These are phyloP conservation scores for Acrobeloides nanus DNA, from an alignment of 2,888 invertebrate species.

Conservation along the genomic window DNA sequence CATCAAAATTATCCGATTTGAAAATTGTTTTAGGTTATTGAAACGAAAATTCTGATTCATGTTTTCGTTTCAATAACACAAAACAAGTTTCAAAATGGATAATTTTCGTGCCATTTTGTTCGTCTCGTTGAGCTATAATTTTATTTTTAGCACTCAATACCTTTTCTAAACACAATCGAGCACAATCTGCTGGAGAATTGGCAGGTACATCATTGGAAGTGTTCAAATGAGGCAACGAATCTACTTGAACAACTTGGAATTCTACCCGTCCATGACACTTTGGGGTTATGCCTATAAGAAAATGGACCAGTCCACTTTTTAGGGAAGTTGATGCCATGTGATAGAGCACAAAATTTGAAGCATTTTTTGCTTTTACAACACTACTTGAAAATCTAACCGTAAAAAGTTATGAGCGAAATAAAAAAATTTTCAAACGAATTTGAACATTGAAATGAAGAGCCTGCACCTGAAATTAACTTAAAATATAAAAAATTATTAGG, in stretches of 20 bases:
- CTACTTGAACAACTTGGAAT: slow-evolving; percentile 46
- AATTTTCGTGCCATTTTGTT: too few species aligned
- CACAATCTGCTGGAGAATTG: slow-evolving; percentile 49
- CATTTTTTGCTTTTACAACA: too few species aligned
- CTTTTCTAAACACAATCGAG: slow-evolving; percentile 46
- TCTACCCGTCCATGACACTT: slow-evolving; percentile 43
- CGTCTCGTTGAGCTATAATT: too few species aligned
- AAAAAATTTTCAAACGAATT: too few species aligned
- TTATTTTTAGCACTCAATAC: slow-evolving; percentile 16
- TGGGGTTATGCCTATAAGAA: slow-evolving; percentile 22
- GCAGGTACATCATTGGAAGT: slow-evolving; percentile 52
- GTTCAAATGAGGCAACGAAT: slow-evolving; percentile 40
- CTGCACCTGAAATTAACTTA: neutral
- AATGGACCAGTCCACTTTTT: slow-evolving; percentile 4
- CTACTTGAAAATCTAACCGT: too few species aligned
- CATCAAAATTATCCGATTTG: neutral
- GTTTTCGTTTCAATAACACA: too few species aligned
- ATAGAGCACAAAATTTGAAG: too few species aligned
- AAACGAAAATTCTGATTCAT: neutral
- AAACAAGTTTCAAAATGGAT: too few species aligned
- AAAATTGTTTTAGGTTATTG: neutral
- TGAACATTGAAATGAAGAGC: too few species aligned
- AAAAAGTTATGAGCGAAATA: too few species aligned
- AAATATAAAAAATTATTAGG: too few species aligned
- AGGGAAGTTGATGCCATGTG: slow-evolving; percentile 2